phyloP scores from a whole-genome alignment of 2,113 vertebrate genomes.

The Progne subis region DNA sequence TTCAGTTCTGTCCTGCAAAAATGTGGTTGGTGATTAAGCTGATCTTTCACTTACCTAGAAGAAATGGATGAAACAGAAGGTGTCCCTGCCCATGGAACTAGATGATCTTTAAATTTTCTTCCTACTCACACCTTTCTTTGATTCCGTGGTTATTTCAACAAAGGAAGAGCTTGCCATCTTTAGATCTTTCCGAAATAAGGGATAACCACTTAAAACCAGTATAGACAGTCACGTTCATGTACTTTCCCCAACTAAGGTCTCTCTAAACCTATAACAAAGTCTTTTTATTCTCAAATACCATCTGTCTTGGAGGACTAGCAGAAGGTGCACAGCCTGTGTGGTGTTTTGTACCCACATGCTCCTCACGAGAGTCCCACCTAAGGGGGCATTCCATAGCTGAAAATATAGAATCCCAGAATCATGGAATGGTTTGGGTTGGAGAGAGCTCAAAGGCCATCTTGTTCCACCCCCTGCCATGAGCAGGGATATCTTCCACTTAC shows the following conservation, averaged over 20 bases:
- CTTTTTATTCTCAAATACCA: not conserved
- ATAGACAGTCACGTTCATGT: not conserved
- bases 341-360: not conserved
- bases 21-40: not conserved
- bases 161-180: not conserved
- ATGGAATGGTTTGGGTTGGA: not conserved
- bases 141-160: not conserved
- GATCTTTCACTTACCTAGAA: not conserved
- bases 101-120: not conserved
- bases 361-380: not conserved
- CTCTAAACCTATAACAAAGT: not conserved
- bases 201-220: not conserved
- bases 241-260: not conserved
- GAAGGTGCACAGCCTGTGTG: not conserved
- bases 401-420: not conserved
- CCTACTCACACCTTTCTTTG: not conserved
- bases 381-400: not conserved
- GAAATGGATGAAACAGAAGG: not conserved
- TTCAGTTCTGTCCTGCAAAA: not conserved
- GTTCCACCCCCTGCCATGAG: not conserved
- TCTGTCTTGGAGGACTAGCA: not conserved
- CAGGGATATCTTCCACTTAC: rapidly evolving
- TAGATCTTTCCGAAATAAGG: not conserved
- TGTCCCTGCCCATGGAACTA: not conserved
- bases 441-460: rapidly evolving